Evolutionary conservation across 1,140 invertebrate species (phyloP), one percentile per base, ranked within the genome.

Genomic region (Pseudomyrmex dendroicus): DNA sequence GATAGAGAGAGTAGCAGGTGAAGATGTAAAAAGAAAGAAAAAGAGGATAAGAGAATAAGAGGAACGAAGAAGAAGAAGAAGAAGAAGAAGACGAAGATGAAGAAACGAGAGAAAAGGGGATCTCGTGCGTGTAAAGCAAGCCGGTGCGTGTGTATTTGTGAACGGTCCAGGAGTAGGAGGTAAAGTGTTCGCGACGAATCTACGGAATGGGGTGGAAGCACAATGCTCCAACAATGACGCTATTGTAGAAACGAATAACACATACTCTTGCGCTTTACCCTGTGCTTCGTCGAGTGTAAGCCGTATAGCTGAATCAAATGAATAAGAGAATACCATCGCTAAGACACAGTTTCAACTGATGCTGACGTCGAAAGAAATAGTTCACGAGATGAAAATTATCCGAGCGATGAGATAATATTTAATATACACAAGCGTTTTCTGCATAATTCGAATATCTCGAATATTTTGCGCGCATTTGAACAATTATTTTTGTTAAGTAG

Each of bases 191-290:
- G 91, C 90, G 91, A 92, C 91, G 90, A 92, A 91, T 92, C 90
- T 90, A 90, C 87, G 86, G 89, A 91, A 91, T 91, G 90, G 91
- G 90, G 90, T 91, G 87, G 87, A 91, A 91, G 90, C 90, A 92
- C 91, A 92, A 91, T 92, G 91, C 90, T 89, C 84, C 90, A 91
- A 89, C 90, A 92, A 92, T 92, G 91, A 92, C 90, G 91, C 91
- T 91, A 92, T 92, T 92, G 91, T 92, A 90, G 91, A 92, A 91
- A 92, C 90, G 91, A 92, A 92, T 92, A 92, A 91, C 90, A 91
- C 90, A 92, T 92, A 90, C 90, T 91, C 89, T 87, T 90, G 88
- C 90, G 90, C 86, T 90, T 90, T 91, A 90, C 90, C 88, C 89
- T 88, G 77, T 84, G 86, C 78, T 73, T 89, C 87, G 87, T 84